Evolutionary conservation across 2,797 vertebrate genomes (phyloP).

Genomic region (Poecilia gillii): DNA sequence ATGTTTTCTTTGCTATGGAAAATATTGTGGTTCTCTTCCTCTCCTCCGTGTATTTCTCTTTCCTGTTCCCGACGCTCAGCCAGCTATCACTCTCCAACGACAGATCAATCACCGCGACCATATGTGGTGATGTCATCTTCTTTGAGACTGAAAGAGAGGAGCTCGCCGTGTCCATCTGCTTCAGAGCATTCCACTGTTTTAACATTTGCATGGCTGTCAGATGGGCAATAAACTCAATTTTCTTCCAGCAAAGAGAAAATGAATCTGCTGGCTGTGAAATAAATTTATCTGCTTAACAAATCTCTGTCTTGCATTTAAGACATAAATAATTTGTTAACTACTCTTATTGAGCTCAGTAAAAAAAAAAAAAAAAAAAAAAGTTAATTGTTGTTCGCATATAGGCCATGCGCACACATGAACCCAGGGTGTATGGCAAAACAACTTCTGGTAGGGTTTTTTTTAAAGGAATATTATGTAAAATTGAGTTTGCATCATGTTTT

Average conservation of each 20-base stretch:
- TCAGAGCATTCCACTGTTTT: slow-evolving; percentile 73
- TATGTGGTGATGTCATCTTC: slow-evolving; percentile 79
- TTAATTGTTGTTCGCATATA: too few relatives aligned
- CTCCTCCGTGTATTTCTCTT: slow-evolving; percentile 35
- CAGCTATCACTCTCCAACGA: slow-evolving; percentile 65
- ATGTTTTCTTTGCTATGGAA: slow-evolving; percentile 44
- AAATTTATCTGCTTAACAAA: slow-evolving; percentile 26
- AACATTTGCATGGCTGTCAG: slow-evolving; percentile 80
- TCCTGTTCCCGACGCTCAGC: slow-evolving; percentile 38
- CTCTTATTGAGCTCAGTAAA: neutral
- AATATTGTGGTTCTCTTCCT: slow-evolving; percentile 44
- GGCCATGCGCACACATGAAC: too few relatives aligned
- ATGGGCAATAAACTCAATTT: slow-evolving; percentile 65
- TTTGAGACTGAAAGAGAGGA: slow-evolving; percentile 60
- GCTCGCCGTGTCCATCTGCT: slow-evolving; percentile 72
- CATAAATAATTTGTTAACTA: slow-evolving; percentile 4
- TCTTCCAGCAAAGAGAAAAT: slow-evolving; percentile 22
- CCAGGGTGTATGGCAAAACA: too few relatives aligned
- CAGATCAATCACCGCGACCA: slow-evolving; percentile 74
- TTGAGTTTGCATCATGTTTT: too few relatives aligned
- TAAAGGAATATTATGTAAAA: too few relatives aligned
- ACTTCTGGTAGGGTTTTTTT: too few relatives aligned
- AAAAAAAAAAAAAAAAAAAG: neutral
- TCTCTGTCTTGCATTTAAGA: slow-evolving; percentile 28
- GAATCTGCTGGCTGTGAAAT: slow-evolving; percentile 28